A percentile compares a stretch with the other conserved stretches of the same genome.
Conservation (phyloP, 2,888 invertebrate genomes). For the Eristalis tenax region DNA sequence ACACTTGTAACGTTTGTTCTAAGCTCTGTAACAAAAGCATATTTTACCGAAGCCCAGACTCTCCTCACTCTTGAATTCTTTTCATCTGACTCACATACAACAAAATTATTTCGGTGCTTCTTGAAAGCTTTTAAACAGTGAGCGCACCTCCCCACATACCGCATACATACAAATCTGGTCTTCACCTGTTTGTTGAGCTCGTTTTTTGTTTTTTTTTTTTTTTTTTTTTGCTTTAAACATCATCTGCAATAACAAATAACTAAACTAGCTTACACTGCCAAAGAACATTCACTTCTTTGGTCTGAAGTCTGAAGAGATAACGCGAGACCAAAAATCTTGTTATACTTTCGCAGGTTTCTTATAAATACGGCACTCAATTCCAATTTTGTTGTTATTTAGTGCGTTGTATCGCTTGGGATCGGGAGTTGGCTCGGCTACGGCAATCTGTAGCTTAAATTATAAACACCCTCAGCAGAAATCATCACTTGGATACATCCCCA, state of each 20-base stretch:
- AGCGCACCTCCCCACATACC: neutral
- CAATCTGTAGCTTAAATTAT: neutral
- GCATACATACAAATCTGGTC: neutral
- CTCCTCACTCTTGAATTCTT: neutral
- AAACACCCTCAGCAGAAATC: neutral
- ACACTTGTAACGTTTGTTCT: neutral
- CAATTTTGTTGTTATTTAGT: constrained; percentile 67
- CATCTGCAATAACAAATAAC: constrained; percentile 3
- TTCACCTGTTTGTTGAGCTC: neutral
- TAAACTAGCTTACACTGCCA: constrained; percentile 26
- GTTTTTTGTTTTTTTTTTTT: neutral
- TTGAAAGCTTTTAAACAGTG: neutral
- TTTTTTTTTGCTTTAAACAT: neutral
- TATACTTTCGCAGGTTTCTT: constrained; percentile 62
- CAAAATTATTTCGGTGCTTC: neutral
- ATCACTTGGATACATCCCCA: constrained; percentile 22
- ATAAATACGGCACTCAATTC: constrained; percentile 66
- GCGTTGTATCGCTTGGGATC: constrained; percentile 53
- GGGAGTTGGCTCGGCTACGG: constrained; percentile 39
- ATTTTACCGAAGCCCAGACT: neutral
- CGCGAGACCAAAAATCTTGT: constrained; percentile 43
- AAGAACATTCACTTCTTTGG: constrained; percentile 51
- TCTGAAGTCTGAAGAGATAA: constrained; percentile 23
- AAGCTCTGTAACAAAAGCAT: neutral
- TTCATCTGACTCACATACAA: neutral